Evolutionary conservation across 92 coral and sea anemone species (phyloP), one percentile per base, ranked within the genome.

Genomic region (Phenganax marumi): DNA sequence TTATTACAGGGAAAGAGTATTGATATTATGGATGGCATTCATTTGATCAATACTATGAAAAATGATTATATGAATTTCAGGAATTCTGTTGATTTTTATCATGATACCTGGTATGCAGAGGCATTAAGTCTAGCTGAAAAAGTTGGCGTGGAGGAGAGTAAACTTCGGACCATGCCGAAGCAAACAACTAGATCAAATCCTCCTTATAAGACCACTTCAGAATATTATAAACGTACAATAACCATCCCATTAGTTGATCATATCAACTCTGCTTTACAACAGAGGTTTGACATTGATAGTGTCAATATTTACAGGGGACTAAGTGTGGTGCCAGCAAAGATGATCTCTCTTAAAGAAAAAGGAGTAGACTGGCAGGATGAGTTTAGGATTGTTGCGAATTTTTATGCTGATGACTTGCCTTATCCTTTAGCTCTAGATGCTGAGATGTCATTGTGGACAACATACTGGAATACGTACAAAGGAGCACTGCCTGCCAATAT

Each of bases 1-100:
- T 64, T 64, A 25, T 18, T 64, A 64, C 70, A 64, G 47, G 14
- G 70, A 25, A 64, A 25, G 47, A 64, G 70, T 64, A 64, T 64
- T 22, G 70, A 64, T 22, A 64, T 33, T 33, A 33, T 33, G 43
- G 43, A 33, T 33, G 43, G 43, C 43, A 33, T 33, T 33, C 43
- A 33, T 33, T 33, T 1, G 43, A 33, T 33, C 43, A 33, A 5
- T 33, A 33, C 43, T 33, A 33, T 33, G 43, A 33, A 33, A 33
- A 33, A 33, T 33, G 43, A 33, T 33, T 33, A 1, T 33, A 33
- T 33, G 43, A 33, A 33, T 33, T 33, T 33, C 43, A 33, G 43
- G 43, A 33, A 33, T 33, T 33, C 43, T 33, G 5, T 33, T 33
- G 43, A 33, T 33, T 33, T 33, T 33, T 33, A 33, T 33, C 43